Evolutionary conservation across 2,888 invertebrate species (phyloP), one percentile per base, ranked within the genome.

Genomic region (Pelosia muscerda): DNA sequence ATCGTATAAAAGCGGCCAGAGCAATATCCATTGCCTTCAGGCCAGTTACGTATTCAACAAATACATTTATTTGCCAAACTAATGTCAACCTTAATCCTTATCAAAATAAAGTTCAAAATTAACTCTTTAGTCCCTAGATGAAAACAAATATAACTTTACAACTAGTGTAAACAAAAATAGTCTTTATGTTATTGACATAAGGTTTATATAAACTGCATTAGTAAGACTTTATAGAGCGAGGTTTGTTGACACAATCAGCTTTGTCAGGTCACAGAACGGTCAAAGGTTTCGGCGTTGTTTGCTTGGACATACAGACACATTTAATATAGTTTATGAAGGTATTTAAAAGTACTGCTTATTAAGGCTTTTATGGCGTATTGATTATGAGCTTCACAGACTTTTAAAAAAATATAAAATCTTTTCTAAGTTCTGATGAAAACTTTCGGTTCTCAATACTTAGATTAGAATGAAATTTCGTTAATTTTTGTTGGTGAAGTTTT

Each of bases 1-100:
- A 81, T 82, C 82, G 82, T 79, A 84, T 83, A 79, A 86, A 89
- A 91, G 87, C 85, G 86, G 84, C 77, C 85, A 82, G 82, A 81
- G 87, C 90, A 90, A 90, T 90, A 91, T 86, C 86, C 81, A 83
- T 81, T 84, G 84, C 90, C 88, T 87, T 85, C 77, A 79, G 88
- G 86, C 84, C 84, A 82, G 79, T 87, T 83, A 82, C 82, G 78
- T 84, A 83, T 84, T 81, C 79, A 81, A 79, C 75, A 76, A 76
- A 71, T 63, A 72, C 15, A 69, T 64, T 70, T 49, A 9, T 6
- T 13, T 23, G 58, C 69, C 77, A 77, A 10, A 0, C 58, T 49
- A 78, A 78, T 72, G 31, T 2, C 31, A 65, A 77, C 77, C 71
- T 65, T 67, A 72, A 49, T 1, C 0, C 0, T 8, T 0, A 0